These are phyloP conservation scores for Diadromus collaris DNA, from an alignment of 2,888 invertebrate species.

Conservation along the genomic window DNA sequence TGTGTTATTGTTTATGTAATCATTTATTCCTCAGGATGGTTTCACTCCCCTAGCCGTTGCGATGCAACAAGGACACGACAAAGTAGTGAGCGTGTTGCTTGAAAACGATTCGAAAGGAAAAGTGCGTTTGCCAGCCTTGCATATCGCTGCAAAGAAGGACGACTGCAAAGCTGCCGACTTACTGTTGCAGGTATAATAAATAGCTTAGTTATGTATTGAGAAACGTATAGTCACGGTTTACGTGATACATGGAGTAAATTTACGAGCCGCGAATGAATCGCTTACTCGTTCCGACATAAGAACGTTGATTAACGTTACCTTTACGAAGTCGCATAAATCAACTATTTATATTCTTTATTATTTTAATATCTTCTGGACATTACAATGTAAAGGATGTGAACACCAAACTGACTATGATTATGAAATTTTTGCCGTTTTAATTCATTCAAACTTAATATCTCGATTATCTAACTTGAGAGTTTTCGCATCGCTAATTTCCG, in stretches of 20 bases:
- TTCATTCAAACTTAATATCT: constrained; percentile 1
- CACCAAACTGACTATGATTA: background rate
- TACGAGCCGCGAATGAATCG: constrained; percentile 30
- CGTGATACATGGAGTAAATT: constrained; percentile 26
- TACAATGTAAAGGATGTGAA: background rate
- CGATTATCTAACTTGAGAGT: background rate
- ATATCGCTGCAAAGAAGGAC: constrained; percentile 99
- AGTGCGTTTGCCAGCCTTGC: constrained; percentile 96
- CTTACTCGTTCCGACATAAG: background rate
- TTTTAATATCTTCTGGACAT: background rate
- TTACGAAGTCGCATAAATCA: constrained; percentile 11
- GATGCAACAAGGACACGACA: constrained; percentile 99
- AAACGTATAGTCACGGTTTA: constrained; percentile 24
- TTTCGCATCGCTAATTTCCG: background rate
- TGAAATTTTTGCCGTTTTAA: constrained; percentile 8
- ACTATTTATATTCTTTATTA: constrained; percentile 12
- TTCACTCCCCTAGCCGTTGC: constrained; percentile 99
- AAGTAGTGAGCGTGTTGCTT: constrained; percentile 96
- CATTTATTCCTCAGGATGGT: constrained; percentile 88
- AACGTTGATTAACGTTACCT: constrained; percentile 15
- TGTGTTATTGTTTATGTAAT: too few relatives aligned
- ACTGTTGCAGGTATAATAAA: constrained; percentile 87
- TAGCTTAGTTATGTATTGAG: constrained; percentile 20
- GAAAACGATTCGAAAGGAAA: constrained; percentile 99
- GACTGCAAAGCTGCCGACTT: constrained; percentile 97